Percentiles rank a stretch among this genome's conserved stretches.
phyloP scores from a whole-genome alignment of 2,113 vertebrate genomes.

The Callopanchax toddi region DNA sequence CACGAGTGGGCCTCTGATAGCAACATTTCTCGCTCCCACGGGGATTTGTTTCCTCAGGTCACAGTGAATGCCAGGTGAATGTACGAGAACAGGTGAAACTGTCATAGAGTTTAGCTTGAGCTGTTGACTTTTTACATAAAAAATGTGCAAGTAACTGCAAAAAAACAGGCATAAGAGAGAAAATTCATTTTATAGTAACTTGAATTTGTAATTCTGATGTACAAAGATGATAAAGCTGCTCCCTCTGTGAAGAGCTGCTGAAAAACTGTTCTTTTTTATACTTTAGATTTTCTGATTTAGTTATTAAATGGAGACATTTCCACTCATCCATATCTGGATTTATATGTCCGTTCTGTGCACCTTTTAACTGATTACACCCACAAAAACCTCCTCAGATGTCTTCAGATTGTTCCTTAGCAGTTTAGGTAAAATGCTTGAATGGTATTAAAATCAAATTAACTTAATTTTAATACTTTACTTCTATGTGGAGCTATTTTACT shows the following conservation, averaged over 20 bases:
- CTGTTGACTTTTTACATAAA: not conserved
- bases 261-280: too few relatives aligned
- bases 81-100: conserved; percentile 28
- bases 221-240: not conserved
- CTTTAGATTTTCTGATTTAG: too few relatives aligned
- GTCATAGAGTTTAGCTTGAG: conserved; percentile 6
- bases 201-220: not conserved
- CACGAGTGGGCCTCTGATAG: conserved; percentile 67
- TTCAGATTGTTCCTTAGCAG: too few relatives aligned
- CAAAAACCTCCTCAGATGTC: too few relatives aligned
- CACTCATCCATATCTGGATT: too few relatives aligned
- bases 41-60: conserved; percentile 63
- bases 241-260: not conserved
- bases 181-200: not conserved
- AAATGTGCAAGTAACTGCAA: not conserved
- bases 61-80: conserved; percentile 49
- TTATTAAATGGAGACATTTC: too few relatives aligned
- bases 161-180: not conserved
- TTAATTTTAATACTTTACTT: too few relatives aligned
- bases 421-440: too few relatives aligned
- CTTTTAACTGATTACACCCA: too few relatives aligned
- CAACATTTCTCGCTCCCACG: conserved; percentile 67
- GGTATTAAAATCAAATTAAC: too few relatives aligned
- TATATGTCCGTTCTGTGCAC: too few relatives aligned
- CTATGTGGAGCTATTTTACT: too few relatives aligned